Percentiles rank a stretch among this genome's conserved stretches.
These are phyloP conservation scores for Chymomyza fuscimana DNA, from an alignment of 2,888 invertebrate genomes.

Conservation along the genomic window DNA sequence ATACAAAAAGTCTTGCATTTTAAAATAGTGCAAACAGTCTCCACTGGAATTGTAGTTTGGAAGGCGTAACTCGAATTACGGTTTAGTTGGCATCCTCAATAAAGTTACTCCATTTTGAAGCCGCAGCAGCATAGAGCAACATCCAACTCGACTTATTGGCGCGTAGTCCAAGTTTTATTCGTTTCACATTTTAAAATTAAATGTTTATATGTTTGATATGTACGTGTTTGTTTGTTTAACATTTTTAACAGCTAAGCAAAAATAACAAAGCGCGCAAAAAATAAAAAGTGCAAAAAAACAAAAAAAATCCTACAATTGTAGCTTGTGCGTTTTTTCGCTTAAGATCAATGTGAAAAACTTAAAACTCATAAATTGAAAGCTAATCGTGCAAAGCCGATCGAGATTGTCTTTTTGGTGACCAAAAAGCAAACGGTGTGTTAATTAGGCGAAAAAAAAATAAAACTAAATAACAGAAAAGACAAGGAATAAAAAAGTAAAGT, in stretches of 20 bases:
- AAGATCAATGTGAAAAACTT: slow-evolving; percentile 50
- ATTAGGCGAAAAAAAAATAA: slow-evolving; percentile 41
- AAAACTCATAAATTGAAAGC: slow-evolving; percentile 60
- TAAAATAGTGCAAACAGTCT: not conserved
- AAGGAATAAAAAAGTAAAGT: slow-evolving; percentile 2
- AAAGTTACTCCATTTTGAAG: not conserved
- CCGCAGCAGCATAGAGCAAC: not conserved
- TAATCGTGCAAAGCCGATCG: slow-evolving; percentile 51
- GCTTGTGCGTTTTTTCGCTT: slow-evolving; percentile 48
- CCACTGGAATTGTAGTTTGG: not conserved
- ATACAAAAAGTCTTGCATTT: not conserved
- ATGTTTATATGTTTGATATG: not conserved
- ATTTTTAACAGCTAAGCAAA: slow-evolving; percentile 42
- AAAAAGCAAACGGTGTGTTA: slow-evolving; percentile 36
- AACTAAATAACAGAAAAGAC: slow-evolving; percentile 7
- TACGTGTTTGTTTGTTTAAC: slow-evolving; percentile 25
- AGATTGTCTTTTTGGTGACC: slow-evolving; percentile 20
- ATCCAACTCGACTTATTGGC: not conserved
- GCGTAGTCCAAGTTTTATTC: not conserved
- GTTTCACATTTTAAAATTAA: not conserved
- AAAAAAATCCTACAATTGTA: slow-evolving; percentile 21
- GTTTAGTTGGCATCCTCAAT: not conserved
- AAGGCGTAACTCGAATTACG: not conserved
- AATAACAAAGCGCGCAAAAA: slow-evolving; percentile 23
- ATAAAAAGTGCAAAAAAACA: slow-evolving; percentile 27